Base-by-base conservation (phyloP, 1,140 invertebrate genomes). In the Zaprionus tsacasi region DNA sequence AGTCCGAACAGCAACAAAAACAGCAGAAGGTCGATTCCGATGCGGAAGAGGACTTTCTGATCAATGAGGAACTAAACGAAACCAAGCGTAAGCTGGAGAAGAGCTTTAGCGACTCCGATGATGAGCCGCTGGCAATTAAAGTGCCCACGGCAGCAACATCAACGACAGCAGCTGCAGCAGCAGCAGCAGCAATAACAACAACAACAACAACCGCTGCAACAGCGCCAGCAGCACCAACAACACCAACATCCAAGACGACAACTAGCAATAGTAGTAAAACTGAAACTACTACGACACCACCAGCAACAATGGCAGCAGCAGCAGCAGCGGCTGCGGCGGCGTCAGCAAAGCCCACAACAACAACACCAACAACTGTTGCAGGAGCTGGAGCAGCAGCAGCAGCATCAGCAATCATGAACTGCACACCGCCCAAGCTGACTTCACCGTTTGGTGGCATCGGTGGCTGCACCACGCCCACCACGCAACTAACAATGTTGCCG, bases 101-200 rank as follows among this genome's bases (percentile, higher is more conserved):
- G 77, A 93, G 90, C 75, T 94, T 94, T 58, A 94, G 93, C 80
- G 94, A 94, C 82, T 94, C 94, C 13, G 94, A 95, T 82, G 94
- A 95, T 77, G 94, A 95, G 80, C 94, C 94, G 21, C 70, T 95
- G 55, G 93, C 93, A 40, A 91, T 91, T 13, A 94, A 94, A 81
- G 81, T 94, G 67, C 92, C 88, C n/a, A 79, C 11, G 76, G 90
- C 59, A 78, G 76, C 71, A 35, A 30, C 30, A 63, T 48, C 61
- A 65, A 64, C 77, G 68, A 30, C 83, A 35, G 56, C 65, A 71
- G 48, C 63, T 52, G 8, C 50, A 33, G 11, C 78, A 8, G 11
- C 69, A 38, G 3, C 67, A 13, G 8, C 50, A 25, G 10, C 67
- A 17, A 6, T 48, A 36, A 25, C 70, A 43, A 6, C 61, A 36